A percentile compares a stretch with the other conserved stretches of the same genome.
Conservation (phyloP, 1,140 invertebrate species). For the Listronotus bonariensis region DNA sequence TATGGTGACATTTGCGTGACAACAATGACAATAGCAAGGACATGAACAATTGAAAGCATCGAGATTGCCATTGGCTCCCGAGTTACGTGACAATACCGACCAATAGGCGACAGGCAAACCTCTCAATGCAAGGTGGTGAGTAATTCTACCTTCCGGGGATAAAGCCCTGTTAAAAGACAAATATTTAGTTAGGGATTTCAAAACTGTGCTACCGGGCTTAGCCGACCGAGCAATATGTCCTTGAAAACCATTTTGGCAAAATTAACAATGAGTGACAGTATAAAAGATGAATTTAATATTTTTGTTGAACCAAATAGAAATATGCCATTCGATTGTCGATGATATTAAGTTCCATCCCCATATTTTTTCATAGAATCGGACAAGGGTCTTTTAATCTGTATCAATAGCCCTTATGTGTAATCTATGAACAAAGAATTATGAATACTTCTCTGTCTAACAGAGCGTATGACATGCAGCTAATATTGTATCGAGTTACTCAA, state of each 20-base stretch:
- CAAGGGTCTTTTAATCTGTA: conserved; percentile 46
- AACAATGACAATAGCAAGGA: conserved; percentile 44
- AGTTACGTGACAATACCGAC: conserved; percentile 46
- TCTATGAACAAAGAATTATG: conserved; percentile 45
- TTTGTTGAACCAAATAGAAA: conserved; percentile 28
- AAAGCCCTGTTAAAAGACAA: conserved; percentile 29
- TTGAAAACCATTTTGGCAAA: conserved; percentile 36
- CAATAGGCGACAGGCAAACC: conserved; percentile 39
- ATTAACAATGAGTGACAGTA: conserved; percentile 46
- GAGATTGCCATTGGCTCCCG: conserved; percentile 38
- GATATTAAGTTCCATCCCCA: conserved; percentile 41
- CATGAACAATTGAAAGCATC: conserved; percentile 41
- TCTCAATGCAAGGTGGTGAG: conserved; percentile 24
- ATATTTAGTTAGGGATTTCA: conserved; percentile 32
- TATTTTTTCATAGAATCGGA: conserved; percentile 40
- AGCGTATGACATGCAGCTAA: conserved; percentile 45
- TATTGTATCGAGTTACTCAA: conserved; percentile 46
- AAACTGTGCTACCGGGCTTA: conserved; percentile 12
- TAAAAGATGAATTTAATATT: conserved; percentile 47
- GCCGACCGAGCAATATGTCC: conserved; percentile 12
- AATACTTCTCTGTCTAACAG: conserved; percentile 39
- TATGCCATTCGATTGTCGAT: conserved; percentile 33
- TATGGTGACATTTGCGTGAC: conserved; percentile 45
- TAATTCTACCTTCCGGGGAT: conserved; percentile 28
- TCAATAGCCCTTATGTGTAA: conserved; percentile 47